phyloP scores from a whole-genome alignment of 2,113 vertebrate genomes.

The Mystacornis crossleyi region DNA sequence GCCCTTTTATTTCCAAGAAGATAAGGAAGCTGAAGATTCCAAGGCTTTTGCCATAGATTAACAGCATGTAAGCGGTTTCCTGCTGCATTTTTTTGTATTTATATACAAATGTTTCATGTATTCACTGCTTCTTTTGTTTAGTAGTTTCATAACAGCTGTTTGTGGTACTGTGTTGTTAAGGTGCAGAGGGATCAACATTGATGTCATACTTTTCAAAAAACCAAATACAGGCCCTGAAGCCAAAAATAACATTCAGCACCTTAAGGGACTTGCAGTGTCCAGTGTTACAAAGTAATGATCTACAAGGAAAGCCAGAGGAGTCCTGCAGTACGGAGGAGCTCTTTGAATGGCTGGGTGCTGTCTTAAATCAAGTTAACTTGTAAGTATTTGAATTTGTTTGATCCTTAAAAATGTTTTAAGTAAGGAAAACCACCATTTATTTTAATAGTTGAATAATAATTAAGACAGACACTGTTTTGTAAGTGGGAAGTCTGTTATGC shows the following conservation, averaged over 20 bases:
- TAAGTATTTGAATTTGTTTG: constrained; percentile 62
- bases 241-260: constrained; percentile 64
- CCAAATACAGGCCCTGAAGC: constrained; percentile 76
- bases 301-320: constrained; percentile 61
- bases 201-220: constrained; percentile 81
- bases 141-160: neutral
- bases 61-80: neutral
- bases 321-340: constrained; percentile 80
- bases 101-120: neutral
- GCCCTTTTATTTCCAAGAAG: neutral
- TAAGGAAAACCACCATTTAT: neutral
- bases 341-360: constrained; percentile 91
- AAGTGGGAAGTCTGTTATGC: neutral
- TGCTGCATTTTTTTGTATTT: neutral
- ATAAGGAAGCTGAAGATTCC: neutral
- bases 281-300: constrained; percentile 58
- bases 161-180: constrained; percentile 65
- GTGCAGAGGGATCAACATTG: constrained; percentile 70
- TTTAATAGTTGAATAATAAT: neutral
- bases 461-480: neutral
- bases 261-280: constrained; percentile 79
- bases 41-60: neutral
- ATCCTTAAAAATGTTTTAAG: neutral
- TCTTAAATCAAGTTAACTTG: constrained; percentile 76
- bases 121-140: neutral